These are phyloP conservation scores for Calameuta idolon DNA, from an alignment of 2,888 invertebrate species.

Conservation along the genomic window DNA sequence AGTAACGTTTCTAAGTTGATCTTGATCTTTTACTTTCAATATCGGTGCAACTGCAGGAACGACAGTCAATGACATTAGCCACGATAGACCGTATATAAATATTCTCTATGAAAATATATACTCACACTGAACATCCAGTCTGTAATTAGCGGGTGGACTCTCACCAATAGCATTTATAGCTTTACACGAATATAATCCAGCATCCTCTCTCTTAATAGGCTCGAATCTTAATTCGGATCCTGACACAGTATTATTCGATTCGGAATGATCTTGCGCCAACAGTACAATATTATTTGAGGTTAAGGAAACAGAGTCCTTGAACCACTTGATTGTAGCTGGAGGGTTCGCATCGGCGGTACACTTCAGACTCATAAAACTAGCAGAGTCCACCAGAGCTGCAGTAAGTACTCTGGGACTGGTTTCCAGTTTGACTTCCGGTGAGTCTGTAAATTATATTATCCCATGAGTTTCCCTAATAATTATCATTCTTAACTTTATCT, in stretches of 20 bases:
- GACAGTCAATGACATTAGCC: constrained; percentile 7
- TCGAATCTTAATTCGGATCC: constrained; percentile 68
- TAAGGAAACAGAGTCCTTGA: constrained; percentile 58
- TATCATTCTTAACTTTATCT: constrained; percentile 66
- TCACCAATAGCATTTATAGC: constrained; percentile 86
- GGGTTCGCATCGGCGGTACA: constrained; percentile 73
- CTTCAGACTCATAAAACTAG: constrained; percentile 68
- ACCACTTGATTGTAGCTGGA: constrained; percentile 70
- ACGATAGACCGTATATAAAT: background rate
- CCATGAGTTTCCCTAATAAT: constrained; percentile 36
- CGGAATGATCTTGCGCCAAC: constrained; percentile 69
- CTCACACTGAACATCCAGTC: constrained; percentile 72
- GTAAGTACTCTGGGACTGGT: constrained; percentile 68
- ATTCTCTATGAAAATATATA: constrained; percentile 22
- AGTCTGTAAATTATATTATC: constrained; percentile 63
- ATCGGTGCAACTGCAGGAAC: constrained; percentile 67
- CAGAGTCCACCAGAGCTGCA: constrained; percentile 68
- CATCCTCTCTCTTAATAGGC: constrained; percentile 70
- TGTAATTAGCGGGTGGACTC: constrained; percentile 69
- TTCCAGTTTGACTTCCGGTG: constrained; percentile 69
- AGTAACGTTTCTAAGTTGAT: constrained; percentile 47
- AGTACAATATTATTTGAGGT: constrained; percentile 57
- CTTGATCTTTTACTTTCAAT: constrained; percentile 28
- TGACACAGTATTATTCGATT: constrained; percentile 64
- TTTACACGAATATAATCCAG: constrained; percentile 88